These are phyloP conservation scores for Amphiprion ocellaris DNA, from an alignment of 2,113 vertebrate genomes.

Conservation along the genomic window DNA sequence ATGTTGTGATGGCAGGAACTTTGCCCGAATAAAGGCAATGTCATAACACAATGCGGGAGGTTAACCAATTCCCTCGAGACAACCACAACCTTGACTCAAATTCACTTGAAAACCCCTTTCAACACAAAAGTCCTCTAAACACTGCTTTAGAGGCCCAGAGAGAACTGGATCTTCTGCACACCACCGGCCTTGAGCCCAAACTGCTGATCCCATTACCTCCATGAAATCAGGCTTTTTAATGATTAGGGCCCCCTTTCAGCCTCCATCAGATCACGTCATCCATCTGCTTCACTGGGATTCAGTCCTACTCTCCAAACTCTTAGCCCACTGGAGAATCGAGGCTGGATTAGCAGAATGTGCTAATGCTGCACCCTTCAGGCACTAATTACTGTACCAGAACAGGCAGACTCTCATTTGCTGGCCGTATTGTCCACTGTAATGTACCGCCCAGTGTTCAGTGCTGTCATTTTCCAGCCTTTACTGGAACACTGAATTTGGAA, in stretches of 20 bases:
- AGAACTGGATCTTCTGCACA: conserved; percentile 47
- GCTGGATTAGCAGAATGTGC: conserved; percentile 70
- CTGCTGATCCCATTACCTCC: conserved; percentile 77
- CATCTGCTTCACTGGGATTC: conserved; percentile 73
- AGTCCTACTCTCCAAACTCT: conserved; percentile 54
- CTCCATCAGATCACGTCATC: conserved; percentile 65
- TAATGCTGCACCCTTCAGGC: conserved; percentile 67
- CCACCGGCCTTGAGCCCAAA: conserved; percentile 67
- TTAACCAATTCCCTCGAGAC: conserved; percentile 23
- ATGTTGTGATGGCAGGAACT: not conserved
- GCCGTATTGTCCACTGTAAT: conserved; percentile 37
- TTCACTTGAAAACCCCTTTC: conserved; percentile 17
- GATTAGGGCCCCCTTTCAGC: conserved; percentile 53
- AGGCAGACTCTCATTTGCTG: conserved; percentile 65
- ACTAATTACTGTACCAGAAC: conserved; percentile 76
- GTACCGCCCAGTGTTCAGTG: conserved; percentile 23
- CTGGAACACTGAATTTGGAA: conserved; percentile 41
- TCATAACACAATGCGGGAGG: conserved; percentile 28
- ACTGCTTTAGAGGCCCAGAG: conserved; percentile 13
- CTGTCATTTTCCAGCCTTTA: conserved; percentile 39
- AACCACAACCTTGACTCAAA: conserved; percentile 34
- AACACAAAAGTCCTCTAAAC: conserved; percentile 47
- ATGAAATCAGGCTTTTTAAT: conserved; percentile 78
- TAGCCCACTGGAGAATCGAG: conserved; percentile 60
- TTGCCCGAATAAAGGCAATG: conserved; percentile 26